A percentile compares a stretch with the other conserved stretches of the same genome.
These are phyloP conservation scores for Ericerus pela DNA, from an alignment of 1,140 invertebrate species.

Conservation along the genomic window DNA sequence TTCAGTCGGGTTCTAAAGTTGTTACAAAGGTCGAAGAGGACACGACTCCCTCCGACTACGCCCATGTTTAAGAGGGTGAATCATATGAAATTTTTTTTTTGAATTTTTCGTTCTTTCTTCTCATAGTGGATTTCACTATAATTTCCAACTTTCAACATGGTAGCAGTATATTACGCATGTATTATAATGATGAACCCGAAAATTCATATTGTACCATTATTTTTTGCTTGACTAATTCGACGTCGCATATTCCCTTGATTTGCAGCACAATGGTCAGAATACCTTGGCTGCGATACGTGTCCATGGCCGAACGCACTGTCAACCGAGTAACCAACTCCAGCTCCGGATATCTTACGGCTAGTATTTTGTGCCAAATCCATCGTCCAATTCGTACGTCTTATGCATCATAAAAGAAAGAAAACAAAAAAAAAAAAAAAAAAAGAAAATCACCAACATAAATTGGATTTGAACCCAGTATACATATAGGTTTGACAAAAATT, in stretches of 20 bases:
- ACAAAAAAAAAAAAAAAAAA: too few species aligned
- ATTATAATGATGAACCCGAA: neutral
- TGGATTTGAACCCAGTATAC: too few species aligned
- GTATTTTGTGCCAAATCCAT: slow-evolving; percentile 30
- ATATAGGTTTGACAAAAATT: too few species aligned
- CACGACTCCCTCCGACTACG: too few species aligned
- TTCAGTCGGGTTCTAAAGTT: too few species aligned
- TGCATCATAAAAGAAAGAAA: too few species aligned
- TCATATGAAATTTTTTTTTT: neutral
- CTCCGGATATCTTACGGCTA: slow-evolving; percentile 39
- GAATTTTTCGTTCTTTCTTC: neutral
- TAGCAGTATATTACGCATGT: too few species aligned
- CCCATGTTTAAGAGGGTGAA: too few species aligned
- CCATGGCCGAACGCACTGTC: slow-evolving; percentile 47
- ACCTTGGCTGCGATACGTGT: slow-evolving; percentile 54
- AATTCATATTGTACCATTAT: slow-evolving; percentile 15
- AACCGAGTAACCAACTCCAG: slow-evolving; percentile 45
- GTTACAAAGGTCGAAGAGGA: too few species aligned
- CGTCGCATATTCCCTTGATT: slow-evolving; percentile 36
- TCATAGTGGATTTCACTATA: neutral
- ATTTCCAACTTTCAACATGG: neutral
- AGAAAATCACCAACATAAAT: too few species aligned
- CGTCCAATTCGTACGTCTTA: slow-evolving; percentile 27
- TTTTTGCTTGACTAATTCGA: slow-evolving; percentile 19
- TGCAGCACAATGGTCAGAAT: slow-evolving; percentile 47